Evolutionary conservation across 2,888 invertebrate species (phyloP), one percentile per base, ranked within the genome.

Genomic region (Gymnoscelis rufifasciata): DNA sequence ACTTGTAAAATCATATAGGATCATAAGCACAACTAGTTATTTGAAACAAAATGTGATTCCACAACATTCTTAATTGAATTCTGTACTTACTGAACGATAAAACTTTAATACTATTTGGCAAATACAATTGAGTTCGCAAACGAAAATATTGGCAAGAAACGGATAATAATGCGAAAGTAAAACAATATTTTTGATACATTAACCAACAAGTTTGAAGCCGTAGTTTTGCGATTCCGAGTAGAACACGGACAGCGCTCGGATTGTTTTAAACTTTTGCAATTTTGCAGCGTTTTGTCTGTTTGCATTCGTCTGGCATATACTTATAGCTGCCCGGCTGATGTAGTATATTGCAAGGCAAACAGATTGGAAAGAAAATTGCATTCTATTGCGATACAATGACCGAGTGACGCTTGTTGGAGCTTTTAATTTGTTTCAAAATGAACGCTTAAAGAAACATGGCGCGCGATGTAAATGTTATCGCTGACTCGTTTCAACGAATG

Each of bases 181-280:
- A 48, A 38, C 29, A 48, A 43, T 24, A 49, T 48, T 59, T 62
- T 62, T 60, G 51, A 62, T 56, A 52, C 58, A 63, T 61, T 61
- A 55, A 33, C 46, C 13, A 41, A 15, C 14, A 60, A 60, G 42
- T 59, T 61, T 7, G 26, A 15, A 54, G 35, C 43, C 42, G 30
- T 55, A 47, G 50, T 54, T 54, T 43, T 44, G 35, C 44, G 39
- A 52, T 60, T 56, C 55, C 53, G 55, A 57, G 47, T 46, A 45
- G 51, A 55, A 44, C 52, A 45, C 56, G 52, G 54, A 58, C 59
- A 47, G 59, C 42, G 47, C 56, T 43, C 38, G 45, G 45, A 59
- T 68, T 69, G 61, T 64, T 66, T 62, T 49, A 52, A 69, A 69
- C 70, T 69, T 69, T 65, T 46, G 60, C 65, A 69, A 69, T 68